These are phyloP conservation scores for Hydrophis major DNA, from an alignment of 2,797 vertebrate species.

Conservation along the genomic window DNA sequence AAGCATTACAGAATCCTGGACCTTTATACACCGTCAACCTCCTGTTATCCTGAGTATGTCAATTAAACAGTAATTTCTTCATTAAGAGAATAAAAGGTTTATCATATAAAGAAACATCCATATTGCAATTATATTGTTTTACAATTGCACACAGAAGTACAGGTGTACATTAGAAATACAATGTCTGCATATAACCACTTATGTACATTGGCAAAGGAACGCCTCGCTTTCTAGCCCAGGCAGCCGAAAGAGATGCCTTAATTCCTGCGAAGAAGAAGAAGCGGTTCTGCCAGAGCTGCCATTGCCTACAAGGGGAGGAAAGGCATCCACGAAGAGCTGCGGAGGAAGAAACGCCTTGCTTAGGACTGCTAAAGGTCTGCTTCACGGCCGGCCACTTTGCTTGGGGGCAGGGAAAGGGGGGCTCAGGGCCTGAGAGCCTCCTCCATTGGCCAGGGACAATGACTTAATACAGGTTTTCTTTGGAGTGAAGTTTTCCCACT, in stretches of 20 bases:
- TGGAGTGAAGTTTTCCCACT: slow-evolving; percentile 93
- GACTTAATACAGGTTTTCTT: slow-evolving; percentile 87
- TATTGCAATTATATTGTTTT: slow-evolving; percentile 79
- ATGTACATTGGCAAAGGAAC: slow-evolving; percentile 81
- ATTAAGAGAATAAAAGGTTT: slow-evolving; percentile 86
- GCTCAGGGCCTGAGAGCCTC: slow-evolving; percentile 72
- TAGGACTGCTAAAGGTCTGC: slow-evolving; percentile 70
- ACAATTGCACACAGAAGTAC: slow-evolving; percentile 84
- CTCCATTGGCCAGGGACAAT: slow-evolving; percentile 71
- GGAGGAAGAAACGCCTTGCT: slow-evolving; percentile 62
- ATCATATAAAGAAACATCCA: slow-evolving; percentile 88
- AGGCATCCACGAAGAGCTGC: slow-evolving; percentile 74
- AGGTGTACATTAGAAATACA: slow-evolving; percentile 78
- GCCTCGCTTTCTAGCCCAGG: slow-evolving; percentile 75
- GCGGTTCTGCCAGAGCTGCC: slow-evolving; percentile 73
- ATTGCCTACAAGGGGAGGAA: slow-evolving; percentile 77
- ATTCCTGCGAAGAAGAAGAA: slow-evolving; percentile 34
- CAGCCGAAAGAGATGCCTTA: slow-evolving; percentile 60
- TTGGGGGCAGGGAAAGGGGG: slow-evolving; percentile 69
- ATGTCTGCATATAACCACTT: slow-evolving; percentile 76
- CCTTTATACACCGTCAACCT: slow-evolving; percentile 78
- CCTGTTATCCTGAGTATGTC: slow-evolving; percentile 97
- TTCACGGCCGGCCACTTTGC: slow-evolving; percentile 66
- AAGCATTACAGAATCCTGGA: slow-evolving; percentile 75
- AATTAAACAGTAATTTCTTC: slow-evolving; percentile 86